Evolutionary conservation across 2,888 invertebrate genomes (phyloP), one percentile per base, ranked within the genome.

Genomic region (Halocaridina rubra): DNA sequence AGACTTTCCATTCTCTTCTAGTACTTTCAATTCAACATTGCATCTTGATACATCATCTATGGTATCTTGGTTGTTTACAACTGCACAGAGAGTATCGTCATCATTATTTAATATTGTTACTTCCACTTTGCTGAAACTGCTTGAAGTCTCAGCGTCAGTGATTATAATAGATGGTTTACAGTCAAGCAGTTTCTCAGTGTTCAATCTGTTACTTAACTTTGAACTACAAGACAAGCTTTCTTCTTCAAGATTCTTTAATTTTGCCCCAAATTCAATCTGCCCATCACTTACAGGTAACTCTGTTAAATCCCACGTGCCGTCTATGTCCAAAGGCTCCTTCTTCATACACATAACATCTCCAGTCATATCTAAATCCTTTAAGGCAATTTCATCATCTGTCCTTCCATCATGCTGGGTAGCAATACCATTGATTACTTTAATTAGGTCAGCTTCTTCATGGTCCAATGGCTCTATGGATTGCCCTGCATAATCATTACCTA

Each of bases 101-200:
- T 74, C 74, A 79, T 29, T 53, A 3, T 79, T 72, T 24, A 74
- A 74, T 24, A 84, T 79, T 13, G 75, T 75, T n/a, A 84, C 61
- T n/a, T 84, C 84, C 29, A 84, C 8, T 27, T 46, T 79, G 22
- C 76, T 67, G 22, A 78, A 29, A 22, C 74, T 74, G n/a, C 29
- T 67, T 16, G 16, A 16, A 4, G 16, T 75, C 22, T 84, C 78
- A 53, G 64, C 29, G 39, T 64, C 84, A 29, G 74, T 64, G 4
- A 84, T 57, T 74, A 79, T 79, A 46, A 84, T 84, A 5, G 75
- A 84, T 64, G 84, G 75, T 46, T 33, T 57, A 19, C 13, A 19
- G 69, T 33, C 29, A 27, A 16, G 3, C 16, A 27, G 8, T 13
- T 19, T 8, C 16, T 30, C 4, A 4, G 74, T 7, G n/a, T 5